Base-by-base conservation (phyloP, 2,113 vertebrate species). In the Pelusios castaneus region DNA sequence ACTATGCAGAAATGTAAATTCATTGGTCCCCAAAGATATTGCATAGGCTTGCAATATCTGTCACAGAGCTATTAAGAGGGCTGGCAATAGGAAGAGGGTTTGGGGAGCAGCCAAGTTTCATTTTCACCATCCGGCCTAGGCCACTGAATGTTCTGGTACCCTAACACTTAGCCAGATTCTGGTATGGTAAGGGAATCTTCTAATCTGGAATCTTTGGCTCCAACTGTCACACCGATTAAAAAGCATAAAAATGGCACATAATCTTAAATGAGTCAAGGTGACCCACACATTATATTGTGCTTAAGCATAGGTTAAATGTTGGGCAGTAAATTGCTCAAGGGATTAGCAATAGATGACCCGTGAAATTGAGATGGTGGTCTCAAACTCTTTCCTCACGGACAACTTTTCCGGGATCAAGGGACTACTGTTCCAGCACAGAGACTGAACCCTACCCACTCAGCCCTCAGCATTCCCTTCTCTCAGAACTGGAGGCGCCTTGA, bases 311-410 rank as follows among this genome's bases (percentile, higher is more conserved):
- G 94, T 89, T 93, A 92, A 91, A 81, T 87, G 92, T 81, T 92
- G 91, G 95, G 78, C 93, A 94, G 90, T 91, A 95, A 94, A 95
- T 95, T 94, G 90, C 93, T 95, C 73, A 92, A 90, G 85, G 89
- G 94, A 95, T 95, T 96, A 95, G 89, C 86, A 94, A 96, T 90
- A 93, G 93, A 92, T 94, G 94, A 95, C 91, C 90, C 82, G 89
- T 92, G 91, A 92, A 95, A 91, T 52, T 80, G 85, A 95, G 95
- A 49, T 78, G 92, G 58, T 78, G 82, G 41, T 49, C 77, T 88
- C 63, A 76, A 1, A 79, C 78, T 91, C 86, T 80, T 90, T 85
- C 29, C 47, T 8, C 0, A 49, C 10, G 79, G 82, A 43, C 92
- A 79, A 51, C 10, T 82, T 96, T 85, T n/a, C 87, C 92, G 56